These are phyloP conservation scores for Tachina lurida DNA, from an alignment of 2,888 invertebrate genomes.

Conservation along the genomic window DNA sequence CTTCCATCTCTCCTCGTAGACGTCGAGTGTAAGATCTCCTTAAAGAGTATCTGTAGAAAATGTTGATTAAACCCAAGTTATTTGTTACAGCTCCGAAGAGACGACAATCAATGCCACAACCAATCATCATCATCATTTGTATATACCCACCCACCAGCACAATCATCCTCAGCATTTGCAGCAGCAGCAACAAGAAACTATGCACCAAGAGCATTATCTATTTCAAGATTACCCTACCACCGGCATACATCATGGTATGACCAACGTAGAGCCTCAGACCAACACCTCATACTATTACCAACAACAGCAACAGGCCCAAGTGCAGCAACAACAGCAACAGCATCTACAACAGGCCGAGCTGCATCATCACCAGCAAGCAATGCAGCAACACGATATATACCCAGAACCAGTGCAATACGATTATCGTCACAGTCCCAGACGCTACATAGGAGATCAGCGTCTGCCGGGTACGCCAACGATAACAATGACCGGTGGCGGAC, in stretches of 20 bases:
- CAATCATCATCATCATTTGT: constrained; percentile 71
- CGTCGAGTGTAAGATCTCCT: neutral
- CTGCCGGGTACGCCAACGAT: constrained; percentile 76
- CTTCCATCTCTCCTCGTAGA: constrained; percentile 36
- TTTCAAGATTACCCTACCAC: constrained; percentile 71
- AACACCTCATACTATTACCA: constrained; percentile 72
- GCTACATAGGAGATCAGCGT: constrained; percentile 80
- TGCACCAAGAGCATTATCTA: constrained; percentile 77
- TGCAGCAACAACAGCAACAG: constrained; percentile 71
- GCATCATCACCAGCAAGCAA: constrained; percentile 74
- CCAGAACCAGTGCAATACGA: constrained; percentile 80
- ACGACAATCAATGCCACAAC: constrained; percentile 80
- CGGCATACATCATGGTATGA: constrained; percentile 70
- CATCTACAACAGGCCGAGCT: constrained; percentile 72
- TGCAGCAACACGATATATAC: constrained; percentile 77
- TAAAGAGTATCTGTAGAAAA: constrained; percentile 64
- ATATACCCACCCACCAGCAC: constrained; percentile 75
- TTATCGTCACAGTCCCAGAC: constrained; percentile 81
- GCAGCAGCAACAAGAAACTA: constrained; percentile 74
- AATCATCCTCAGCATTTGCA: constrained; percentile 69
- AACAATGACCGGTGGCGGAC: constrained; percentile 71
- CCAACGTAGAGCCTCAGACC: constrained; percentile 70
- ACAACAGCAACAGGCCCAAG: constrained; percentile 60
- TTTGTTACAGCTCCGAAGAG: constrained; percentile 81
- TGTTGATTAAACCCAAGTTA: constrained; percentile 80